These are phyloP conservation scores for Megastigmus dorsalis DNA, from an alignment of 2,888 invertebrate species.

Conservation along the genomic window DNA sequence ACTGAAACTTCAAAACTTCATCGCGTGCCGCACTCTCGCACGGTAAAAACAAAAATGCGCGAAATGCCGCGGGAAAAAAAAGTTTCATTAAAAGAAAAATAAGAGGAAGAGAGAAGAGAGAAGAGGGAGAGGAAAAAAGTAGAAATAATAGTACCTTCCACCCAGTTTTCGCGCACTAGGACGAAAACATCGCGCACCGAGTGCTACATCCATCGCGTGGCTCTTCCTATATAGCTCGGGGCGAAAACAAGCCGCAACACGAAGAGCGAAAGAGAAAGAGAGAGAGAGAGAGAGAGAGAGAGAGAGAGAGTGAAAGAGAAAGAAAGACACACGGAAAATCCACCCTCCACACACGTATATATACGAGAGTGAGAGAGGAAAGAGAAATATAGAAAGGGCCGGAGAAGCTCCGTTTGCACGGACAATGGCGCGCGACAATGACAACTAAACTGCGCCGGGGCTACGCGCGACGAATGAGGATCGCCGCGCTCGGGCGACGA, in stretches of 20 bases:
- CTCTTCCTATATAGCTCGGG: constrained; percentile 23
- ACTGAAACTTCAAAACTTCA: no score
- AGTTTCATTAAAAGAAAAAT: constrained; percentile 5
- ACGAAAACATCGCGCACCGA: constrained; percentile 26
- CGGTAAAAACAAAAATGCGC: not conserved
- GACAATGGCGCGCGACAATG: constrained; percentile 46
- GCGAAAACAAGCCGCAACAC: no score
- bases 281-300: not conserved
- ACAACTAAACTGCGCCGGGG: constrained; percentile 37
- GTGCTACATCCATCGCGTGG: constrained; percentile 27
- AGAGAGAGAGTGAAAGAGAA: not conserved
- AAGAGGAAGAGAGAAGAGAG: not conserved
- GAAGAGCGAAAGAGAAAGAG: not conserved
- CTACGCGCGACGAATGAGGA: constrained; percentile 31
- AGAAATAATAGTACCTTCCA: not conserved
- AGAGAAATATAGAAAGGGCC: no score
- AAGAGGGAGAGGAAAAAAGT: not conserved
- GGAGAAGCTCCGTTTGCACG: constrained; percentile 40
- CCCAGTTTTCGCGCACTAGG: not conserved
- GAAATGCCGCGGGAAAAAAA: constrained; percentile 13
- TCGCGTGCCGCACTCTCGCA: no score
- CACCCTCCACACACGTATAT: no score
- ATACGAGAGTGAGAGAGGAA: not conserved
- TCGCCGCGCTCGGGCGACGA: not conserved
- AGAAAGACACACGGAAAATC: not conserved